phyloP scores from a whole-genome alignment of 92 coral and sea anemone genomes.

The Siderastrea radians region DNA sequence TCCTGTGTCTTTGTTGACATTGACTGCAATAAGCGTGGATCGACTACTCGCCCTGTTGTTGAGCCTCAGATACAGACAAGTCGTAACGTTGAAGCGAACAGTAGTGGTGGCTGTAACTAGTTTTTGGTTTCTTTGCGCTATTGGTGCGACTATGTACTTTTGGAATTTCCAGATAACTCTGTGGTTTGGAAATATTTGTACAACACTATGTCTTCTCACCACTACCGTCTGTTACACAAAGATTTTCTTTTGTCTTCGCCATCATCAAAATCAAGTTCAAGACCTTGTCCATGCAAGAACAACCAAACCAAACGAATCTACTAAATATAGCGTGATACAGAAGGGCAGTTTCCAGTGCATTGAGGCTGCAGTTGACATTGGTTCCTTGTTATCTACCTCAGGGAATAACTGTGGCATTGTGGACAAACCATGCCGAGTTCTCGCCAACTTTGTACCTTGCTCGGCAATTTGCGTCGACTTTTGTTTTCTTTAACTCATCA shows the following conservation, averaged over 20 bases:
- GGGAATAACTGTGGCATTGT: not conserved
- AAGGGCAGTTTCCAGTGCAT: not conserved
- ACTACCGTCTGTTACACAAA: not conserved
- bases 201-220: not conserved
- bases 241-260: not conserved
- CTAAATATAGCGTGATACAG: not conserved
- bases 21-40: not conserved
- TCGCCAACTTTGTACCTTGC: not conserved
- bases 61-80: not conserved
- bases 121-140: too few species aligned
- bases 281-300: not conserved
- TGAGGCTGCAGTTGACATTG: not conserved
- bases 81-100: not conserved
- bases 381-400: not conserved
- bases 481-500: not conserved
- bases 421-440: not conserved
- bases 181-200: not conserved
- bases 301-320: not conserved
- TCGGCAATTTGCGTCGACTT: not conserved
- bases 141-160: not conserved
- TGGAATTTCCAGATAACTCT: not conserved
- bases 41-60: not conserved
- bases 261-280: not conserved
- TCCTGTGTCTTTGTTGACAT: not conserved
- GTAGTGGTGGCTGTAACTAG: not conserved